Base-by-base conservation (phyloP, 2,797 vertebrate species). In the Menidia menidia region DNA sequence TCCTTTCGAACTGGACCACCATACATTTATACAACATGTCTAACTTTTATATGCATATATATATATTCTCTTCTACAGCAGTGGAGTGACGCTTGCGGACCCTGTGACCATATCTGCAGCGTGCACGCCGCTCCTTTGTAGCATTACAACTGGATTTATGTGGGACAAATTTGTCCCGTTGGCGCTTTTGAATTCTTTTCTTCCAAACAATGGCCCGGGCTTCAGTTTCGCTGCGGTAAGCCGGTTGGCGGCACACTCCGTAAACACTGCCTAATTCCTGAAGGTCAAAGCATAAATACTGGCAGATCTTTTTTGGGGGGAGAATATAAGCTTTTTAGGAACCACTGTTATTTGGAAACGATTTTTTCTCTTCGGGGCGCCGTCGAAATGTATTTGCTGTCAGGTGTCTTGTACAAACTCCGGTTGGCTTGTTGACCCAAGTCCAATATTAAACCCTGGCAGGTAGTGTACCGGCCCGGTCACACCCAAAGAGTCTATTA, bases 281-380 rank as follows among this genome's bases (percentile, higher is more conserved):
- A 89, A 84, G 83, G 86, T 88, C 82, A 87, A 73, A 81, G 73
- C 71, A 87, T 77, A 80, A 89, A 83, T 60, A 81, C 62, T 53
- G 60, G 57, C 56, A 68, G 70, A 80, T 82, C 62, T 66, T 64
- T 33, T 1, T 25, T n/a, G n/a, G 25, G 6, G 56, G 72, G 70
- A 87, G 78, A 75, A 65, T 80, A 54, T 71, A 41, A 48, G 60
- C 77, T 68, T 54, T 54, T 74, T 63, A 65, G 60, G 71, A 71
- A 60, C 19, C 30, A 41, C 15, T 70, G 54, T 73, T 71, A 30
- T 63, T 65, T 57, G 42, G 41, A 74, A 73, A 64, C 25, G 64
- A 0, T 52, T 61, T 75, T 74, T 83, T 12, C 62, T 70, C 50
- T 60, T 43, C 33, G n/a, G 65, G 63, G 42, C 67, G 8, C 80